A percentile compares a stretch with the other conserved stretches of the same genome.
Evolutionary conservation across 2,797 vertebrate genomes (phyloP).

Genomic region (Spinus olivaceus): DNA sequence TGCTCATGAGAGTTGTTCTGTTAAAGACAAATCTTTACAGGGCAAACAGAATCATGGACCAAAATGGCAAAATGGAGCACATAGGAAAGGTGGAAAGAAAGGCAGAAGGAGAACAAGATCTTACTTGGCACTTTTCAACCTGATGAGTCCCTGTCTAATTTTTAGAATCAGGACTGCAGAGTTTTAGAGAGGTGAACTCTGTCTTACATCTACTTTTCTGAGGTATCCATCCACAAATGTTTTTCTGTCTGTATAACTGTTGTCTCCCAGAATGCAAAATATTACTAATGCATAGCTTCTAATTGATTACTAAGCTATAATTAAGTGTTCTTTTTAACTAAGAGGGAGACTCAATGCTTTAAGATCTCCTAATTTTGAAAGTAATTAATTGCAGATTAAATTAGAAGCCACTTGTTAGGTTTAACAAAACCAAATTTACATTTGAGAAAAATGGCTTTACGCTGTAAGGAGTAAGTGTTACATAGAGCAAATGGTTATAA

Average conservation of each 20-base stretch:
- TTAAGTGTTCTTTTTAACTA: constrained; percentile 16
- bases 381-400: constrained; percentile 1
- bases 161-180: background rate
- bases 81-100: background rate
- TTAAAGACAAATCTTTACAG: background rate
- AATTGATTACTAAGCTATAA: background rate
- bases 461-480: background rate
- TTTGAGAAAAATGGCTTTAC: background rate
- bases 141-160: background rate
- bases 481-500: background rate
- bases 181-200: no score
- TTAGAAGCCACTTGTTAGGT: background rate
- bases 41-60: background rate
- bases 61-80: background rate
- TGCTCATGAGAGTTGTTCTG: background rate
- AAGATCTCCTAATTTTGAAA: background rate
- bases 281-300: background rate
- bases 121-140: background rate
- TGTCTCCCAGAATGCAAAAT: background rate
- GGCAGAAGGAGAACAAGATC: background rate
- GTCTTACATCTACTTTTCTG: background rate
- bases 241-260: background rate
- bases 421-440: background rate
- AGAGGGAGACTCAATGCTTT: background rate
- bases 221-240: background rate